Evolutionary conservation across 2,888 invertebrate species (phyloP), one percentile per base, ranked within the genome.

Genomic region (Dusona sp.): DNA sequence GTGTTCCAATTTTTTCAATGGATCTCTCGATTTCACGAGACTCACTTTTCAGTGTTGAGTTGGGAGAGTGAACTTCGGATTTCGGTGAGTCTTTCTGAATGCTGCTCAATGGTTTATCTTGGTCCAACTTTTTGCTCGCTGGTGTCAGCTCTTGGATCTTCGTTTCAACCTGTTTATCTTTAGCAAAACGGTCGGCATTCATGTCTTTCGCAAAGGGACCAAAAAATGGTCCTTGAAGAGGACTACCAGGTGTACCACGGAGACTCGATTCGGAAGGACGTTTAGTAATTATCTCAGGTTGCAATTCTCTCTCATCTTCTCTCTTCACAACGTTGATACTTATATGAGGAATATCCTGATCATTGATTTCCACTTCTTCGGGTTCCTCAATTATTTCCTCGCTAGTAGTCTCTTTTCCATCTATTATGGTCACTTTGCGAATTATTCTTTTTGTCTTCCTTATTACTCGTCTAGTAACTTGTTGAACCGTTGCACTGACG

Each of bases 321-420:
- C 95, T 96, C 91, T 95, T 95, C 0, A 96, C 94, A 25, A 96
- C 96, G 90, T 96, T 97, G 61, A 97, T 97, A 84, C 96, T 96
- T 22, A 97, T 96, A 89, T 96, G 95, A 0, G 97, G 97, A 89
- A 97, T 96, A 89, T 96, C 96, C 93, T 97, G 96, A 92, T 97
- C 97, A 48, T 95, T 95, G 13, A 97, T 95, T 94, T 97, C 97
- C 6, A 97, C 95, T 92, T 96, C 96, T 91, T 97, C 98, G 0
- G 98, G 98, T 93, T 98, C 98, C 91, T 98, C 98, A 65, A 98
- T 95, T 0, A 98, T 94, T 94, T 98, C 98, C 94, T 98, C 98
- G 9, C 97, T 97, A 0, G 97, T 96, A 86, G 97, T 97, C 94
- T 98, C 98, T 94, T 97, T 97, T 0, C 98, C 98, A 92, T 98